Evolutionary conservation across 2,113 vertebrate genomes (phyloP).

Genomic region (Lichenostomus cassidix): DNA sequence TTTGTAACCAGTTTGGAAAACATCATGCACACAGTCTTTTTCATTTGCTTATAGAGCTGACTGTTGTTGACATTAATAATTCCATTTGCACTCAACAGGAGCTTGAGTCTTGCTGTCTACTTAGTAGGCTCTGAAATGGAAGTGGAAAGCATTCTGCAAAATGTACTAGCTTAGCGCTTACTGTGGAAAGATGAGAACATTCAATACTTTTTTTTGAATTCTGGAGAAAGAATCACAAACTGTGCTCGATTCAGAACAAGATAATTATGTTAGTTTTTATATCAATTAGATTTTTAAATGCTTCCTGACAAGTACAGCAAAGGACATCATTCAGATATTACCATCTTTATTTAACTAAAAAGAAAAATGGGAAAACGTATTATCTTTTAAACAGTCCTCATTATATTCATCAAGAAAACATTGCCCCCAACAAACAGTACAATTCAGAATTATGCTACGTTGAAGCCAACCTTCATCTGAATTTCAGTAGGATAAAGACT

Average conservation of each 20-base stretch:
- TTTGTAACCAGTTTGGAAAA: background rate
- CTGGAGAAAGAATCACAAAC: background rate
- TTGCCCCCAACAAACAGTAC: background rate
- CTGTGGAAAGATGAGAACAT: background rate
- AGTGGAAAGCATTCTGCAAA: background rate
- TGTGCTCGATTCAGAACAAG: background rate
- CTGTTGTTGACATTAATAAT: slow-evolving; percentile 12
- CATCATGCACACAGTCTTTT: background rate
- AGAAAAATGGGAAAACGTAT: background rate
- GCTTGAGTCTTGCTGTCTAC: background rate
- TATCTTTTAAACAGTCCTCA: background rate
- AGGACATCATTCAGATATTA: background rate
- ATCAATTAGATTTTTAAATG: background rate
- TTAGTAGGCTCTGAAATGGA: background rate
- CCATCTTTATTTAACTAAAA: background rate
- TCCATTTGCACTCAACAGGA: background rate
- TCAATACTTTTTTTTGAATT: background rate
- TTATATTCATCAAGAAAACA: background rate
- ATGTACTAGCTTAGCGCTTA: background rate
- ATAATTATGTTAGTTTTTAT: background rate
- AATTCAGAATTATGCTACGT: background rate
- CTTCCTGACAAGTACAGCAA: background rate
- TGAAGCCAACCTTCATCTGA: background rate
- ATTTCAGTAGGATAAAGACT: background rate
- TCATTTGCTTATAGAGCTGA: background rate